Evolutionary conservation across 2,113 vertebrate species (phyloP).

Genomic region (Ivindomyrus marchei): DNA sequence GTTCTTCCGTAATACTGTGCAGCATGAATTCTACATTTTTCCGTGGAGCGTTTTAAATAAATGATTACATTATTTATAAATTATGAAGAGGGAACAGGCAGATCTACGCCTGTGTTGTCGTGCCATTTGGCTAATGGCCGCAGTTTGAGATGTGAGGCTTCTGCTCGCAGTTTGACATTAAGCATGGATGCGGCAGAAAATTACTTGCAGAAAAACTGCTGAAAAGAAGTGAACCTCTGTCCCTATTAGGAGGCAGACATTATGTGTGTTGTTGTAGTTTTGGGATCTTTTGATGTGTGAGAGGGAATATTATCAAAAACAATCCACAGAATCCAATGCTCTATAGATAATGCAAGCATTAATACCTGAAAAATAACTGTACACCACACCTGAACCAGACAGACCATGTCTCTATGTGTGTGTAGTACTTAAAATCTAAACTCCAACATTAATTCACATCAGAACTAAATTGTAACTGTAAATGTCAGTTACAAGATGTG

Average conservation of each 20-base stretch:
- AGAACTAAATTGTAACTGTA: not conserved
- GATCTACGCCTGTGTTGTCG: not conserved
- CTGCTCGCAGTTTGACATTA: not conserved
- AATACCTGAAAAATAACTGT: not conserved
- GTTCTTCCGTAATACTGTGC: not conserved
- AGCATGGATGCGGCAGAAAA: not conserved
- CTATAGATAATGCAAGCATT: not conserved
- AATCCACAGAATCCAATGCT: not conserved
- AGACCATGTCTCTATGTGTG: not conserved
- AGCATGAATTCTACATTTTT: not conserved
- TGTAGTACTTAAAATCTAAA: not conserved
- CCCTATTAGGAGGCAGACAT: too few species aligned
- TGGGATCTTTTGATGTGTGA: not conserved
- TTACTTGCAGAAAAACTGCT: not conserved
- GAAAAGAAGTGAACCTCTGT: not conserved
- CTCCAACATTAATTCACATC: not conserved
- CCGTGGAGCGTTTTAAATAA: not conserved
- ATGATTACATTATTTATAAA: not conserved
- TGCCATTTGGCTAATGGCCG: not conserved
- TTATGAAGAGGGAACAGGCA: slow-evolving; percentile 1
- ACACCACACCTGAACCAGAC: not conserved
- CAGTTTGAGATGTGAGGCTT: not conserved
- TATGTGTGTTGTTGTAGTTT: not conserved
- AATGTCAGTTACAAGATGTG: not conserved
- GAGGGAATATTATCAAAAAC: not conserved